phyloP scores from a whole-genome alignment of 2,113 vertebrate species.

The Cygnus atratus region DNA sequence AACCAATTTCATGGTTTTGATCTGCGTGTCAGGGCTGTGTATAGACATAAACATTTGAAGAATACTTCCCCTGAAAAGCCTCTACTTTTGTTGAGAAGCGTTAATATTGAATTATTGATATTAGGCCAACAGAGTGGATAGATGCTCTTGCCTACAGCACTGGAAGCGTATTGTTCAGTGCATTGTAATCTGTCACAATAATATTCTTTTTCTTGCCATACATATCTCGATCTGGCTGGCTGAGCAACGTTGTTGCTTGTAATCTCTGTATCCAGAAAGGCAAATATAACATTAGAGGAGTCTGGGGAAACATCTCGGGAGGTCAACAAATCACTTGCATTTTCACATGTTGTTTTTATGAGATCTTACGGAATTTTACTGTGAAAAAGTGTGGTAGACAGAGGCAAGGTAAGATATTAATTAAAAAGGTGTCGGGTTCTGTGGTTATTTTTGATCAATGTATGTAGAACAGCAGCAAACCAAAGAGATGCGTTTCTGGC shows the following conservation, averaged over 20 bases:
- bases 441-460: neutral
- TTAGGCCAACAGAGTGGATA: neutral
- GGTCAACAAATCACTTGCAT: neutral
- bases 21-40: neutral
- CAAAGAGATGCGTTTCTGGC: neutral
- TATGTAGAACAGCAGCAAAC: neutral
- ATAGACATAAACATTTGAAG: neutral
- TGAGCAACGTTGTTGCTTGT: neutral
- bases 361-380: neutral
- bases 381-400: neutral
- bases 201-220: neutral
- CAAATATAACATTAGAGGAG: neutral
- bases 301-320: neutral
- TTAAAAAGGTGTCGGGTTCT: neutral
- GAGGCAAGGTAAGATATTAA: neutral
- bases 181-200: neutral
- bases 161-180: neutral
- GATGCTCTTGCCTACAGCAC: neutral
- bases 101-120: conserved; percentile 23
- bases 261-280: neutral
- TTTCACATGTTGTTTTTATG: neutral
- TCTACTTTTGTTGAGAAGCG: neutral
- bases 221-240: neutral
- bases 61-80: neutral
- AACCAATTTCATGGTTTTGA: conserved; percentile 16